Conservation (phyloP, 2,888 invertebrate genomes). For the Pimpla rufipes region DNA sequence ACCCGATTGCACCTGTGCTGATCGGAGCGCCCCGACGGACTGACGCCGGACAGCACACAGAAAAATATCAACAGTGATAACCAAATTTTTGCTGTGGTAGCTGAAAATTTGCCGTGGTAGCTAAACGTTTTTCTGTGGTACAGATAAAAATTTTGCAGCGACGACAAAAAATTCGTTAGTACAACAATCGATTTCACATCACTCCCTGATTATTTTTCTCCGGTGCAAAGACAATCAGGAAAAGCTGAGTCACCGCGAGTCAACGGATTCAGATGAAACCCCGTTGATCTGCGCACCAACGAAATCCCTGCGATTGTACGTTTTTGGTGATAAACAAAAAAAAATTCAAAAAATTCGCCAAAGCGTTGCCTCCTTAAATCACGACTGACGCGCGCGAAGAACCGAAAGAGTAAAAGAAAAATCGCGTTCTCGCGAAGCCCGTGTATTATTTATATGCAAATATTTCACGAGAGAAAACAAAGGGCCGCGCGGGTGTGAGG, state of each 20-base stretch:
- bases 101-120: no score
- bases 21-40: constrained; percentile 11
- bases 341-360: not conserved
- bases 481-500: no score
- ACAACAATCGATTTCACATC: no score
- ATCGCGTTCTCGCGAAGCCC: not conserved
- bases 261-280: not conserved
- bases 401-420: not conserved
- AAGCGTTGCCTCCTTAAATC: not conserved
- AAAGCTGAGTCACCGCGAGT: not conserved
- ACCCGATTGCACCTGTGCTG: not conserved
- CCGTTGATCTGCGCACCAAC: not conserved
- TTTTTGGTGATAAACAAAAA: not conserved
- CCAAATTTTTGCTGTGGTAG: no score
- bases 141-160: no score
- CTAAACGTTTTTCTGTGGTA: no score
- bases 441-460: constrained; percentile 70
- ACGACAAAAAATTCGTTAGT: no score
- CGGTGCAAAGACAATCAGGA: not conserved
- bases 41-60: no score
- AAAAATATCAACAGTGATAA: no score
- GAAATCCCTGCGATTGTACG: not conserved
- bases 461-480: constrained; percentile 45
- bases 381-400: not conserved
- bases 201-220: no score